Conservation (phyloP, 2,113 vertebrate genomes). For the Chaetorhynchus papuensis region DNA sequence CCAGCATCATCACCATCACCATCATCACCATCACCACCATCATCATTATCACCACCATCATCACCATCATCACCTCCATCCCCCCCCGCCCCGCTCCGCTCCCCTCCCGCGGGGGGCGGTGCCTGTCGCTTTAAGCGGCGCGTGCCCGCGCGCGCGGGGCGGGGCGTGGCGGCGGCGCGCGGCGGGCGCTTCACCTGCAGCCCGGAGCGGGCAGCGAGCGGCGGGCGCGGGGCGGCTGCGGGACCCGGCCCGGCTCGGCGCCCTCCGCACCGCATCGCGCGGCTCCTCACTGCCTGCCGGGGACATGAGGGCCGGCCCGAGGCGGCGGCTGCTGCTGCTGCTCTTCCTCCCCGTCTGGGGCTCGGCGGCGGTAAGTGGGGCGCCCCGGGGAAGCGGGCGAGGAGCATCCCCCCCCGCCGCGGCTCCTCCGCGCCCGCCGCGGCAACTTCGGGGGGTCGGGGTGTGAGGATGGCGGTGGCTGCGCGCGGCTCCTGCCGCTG, state of each 20-base stretch:
- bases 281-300: too few species aligned
- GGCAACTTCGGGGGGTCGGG: not conserved
- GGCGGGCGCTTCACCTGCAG: too few species aligned
- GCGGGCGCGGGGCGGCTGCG: too few species aligned
- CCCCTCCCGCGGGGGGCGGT: not conserved
- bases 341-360: not conserved
- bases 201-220: too few species aligned
- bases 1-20: too few species aligned
- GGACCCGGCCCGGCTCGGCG: too few species aligned
- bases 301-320: too few species aligned
- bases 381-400: not conserved
- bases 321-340: too few species aligned
- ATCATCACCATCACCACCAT: fast-evolving
- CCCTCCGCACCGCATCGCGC: too few species aligned
- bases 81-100: too few species aligned
- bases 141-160: slow-evolving; percentile 34
- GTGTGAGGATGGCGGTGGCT: too few species aligned
- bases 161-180: slow-evolving; percentile 11
- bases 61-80: not conserved
- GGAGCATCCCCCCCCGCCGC: too few species aligned
- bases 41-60: not conserved
- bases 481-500: not conserved
- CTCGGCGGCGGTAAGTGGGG: slow-evolving; percentile 64
- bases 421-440: not conserved
- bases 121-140: slow-evolving; percentile 60